These are phyloP conservation scores for Leucophenga maculata DNA, from an alignment of 2,888 invertebrate genomes.

Conservation along the genomic window DNA sequence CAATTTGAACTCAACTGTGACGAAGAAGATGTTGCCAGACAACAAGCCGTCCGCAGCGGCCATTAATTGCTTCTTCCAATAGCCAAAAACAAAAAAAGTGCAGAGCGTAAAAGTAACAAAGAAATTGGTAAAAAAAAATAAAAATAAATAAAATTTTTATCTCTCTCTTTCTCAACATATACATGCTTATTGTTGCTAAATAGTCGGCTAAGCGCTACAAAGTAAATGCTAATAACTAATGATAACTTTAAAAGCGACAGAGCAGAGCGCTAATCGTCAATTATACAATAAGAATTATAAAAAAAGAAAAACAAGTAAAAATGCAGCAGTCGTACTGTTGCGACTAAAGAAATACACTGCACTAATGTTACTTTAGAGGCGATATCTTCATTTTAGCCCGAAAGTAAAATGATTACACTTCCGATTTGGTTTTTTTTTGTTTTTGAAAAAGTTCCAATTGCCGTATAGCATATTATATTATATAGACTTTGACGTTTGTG, in stretches of 20 bases:
- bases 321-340: too few relatives aligned
- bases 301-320: neutral
- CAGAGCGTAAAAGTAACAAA: neutral
- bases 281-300: slow-evolving; percentile 9
- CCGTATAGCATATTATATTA: too few relatives aligned
- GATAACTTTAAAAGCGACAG: neutral
- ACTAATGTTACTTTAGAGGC: too few relatives aligned
- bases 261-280: slow-evolving; percentile 18
- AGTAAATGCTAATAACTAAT: slow-evolving; percentile 28
- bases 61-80: neutral
- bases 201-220: slow-evolving; percentile 21
- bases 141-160: neutral
- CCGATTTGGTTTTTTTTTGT: too few relatives aligned
- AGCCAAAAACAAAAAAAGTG: slow-evolving; percentile 3
- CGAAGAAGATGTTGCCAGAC: too few relatives aligned
- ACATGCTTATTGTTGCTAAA: slow-evolving; percentile 26
- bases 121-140: slow-evolving; percentile 5
- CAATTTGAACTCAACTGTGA: too few relatives aligned
- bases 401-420: too few relatives aligned
- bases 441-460: too few relatives aligned
- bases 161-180: slow-evolving; percentile 5
- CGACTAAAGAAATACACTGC: too few relatives aligned
- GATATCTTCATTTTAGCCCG: too few relatives aligned
- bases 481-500: too few relatives aligned
- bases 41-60: too few relatives aligned